Conservation (phyloP, 2,797 vertebrate genomes). For the Ctenochaetus hawaiiensis region DNA sequence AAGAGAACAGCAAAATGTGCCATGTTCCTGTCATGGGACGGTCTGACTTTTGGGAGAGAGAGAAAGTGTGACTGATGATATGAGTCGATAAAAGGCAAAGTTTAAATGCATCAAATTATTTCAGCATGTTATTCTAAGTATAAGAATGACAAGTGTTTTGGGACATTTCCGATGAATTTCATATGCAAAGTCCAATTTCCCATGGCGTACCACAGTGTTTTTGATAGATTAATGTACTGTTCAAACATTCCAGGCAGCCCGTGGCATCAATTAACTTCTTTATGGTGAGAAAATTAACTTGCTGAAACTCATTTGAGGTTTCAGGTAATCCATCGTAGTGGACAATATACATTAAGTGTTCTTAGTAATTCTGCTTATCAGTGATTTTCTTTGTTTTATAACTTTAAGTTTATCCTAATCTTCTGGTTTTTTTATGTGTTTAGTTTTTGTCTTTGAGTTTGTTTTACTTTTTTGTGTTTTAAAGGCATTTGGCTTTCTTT, state of each 20-base stretch:
- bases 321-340: neutral
- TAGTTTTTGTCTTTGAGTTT: no score
- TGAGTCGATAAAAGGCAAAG: slow-evolving; percentile 44
- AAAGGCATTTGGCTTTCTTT: no score
- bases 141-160: slow-evolving; percentile 6
- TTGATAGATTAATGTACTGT: slow-evolving; percentile 7
- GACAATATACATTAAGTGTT: neutral
- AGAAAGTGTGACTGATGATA: slow-evolving; percentile 44
- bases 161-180: slow-evolving; percentile 19
- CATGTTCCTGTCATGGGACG: slow-evolving; percentile 66
- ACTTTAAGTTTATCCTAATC: no score
- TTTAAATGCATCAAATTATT: slow-evolving; percentile 40
- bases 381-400: no score
- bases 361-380: no score
- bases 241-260: slow-evolving; percentile 15
- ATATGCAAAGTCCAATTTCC: slow-evolving; percentile 20
- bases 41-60: slow-evolving; percentile 42
- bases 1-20: slow-evolving; percentile 63
- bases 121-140: slow-evolving; percentile 40
- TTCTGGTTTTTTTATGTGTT: no score
- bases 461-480: no score
- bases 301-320: slow-evolving; percentile 7
- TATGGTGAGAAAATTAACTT: slow-evolving; percentile 2
- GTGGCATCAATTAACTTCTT: slow-evolving; percentile 21
- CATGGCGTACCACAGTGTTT: neutral